Conservation (phyloP, 2,797 vertebrate species). For the Kryptopterus vitreolus region DNA sequence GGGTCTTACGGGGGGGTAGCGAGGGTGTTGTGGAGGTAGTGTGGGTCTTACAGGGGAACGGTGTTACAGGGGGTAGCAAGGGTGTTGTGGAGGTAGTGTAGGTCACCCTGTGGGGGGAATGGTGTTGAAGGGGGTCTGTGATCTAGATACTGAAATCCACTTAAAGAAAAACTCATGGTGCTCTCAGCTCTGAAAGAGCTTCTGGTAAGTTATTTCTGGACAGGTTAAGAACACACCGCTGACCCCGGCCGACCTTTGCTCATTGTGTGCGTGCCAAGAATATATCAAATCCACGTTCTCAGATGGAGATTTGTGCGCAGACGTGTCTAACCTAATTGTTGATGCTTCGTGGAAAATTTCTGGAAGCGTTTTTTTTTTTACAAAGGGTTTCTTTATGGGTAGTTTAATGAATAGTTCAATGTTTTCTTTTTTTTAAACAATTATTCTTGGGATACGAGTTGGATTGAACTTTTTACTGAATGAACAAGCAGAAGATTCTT, state of each 20-base stretch:
- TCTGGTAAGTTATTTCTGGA: slow-evolving; percentile 31
- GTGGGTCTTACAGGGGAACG: too few species aligned
- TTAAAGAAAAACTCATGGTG: background rate
- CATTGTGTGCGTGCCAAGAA: slow-evolving; percentile 27
- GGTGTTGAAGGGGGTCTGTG: too few species aligned
- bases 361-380: background rate
- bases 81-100: background rate
- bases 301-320: background rate
- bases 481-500: background rate
- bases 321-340: background rate
- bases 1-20: too few species aligned
- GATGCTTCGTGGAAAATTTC: background rate
- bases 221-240: background rate
- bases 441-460: background rate
- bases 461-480: background rate
- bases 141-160: background rate
- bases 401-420: background rate
- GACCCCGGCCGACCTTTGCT: slow-evolving; percentile 28
- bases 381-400: background rate
- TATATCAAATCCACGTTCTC: slow-evolving; percentile 26
- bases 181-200: background rate
- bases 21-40: background rate
- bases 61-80: too few species aligned
- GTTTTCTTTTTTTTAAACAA: background rate
- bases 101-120: too few species aligned